Evolutionary conservation across 23 tunicate genomes (phyloP).

Genomic region (Pegea sp.): DNA sequence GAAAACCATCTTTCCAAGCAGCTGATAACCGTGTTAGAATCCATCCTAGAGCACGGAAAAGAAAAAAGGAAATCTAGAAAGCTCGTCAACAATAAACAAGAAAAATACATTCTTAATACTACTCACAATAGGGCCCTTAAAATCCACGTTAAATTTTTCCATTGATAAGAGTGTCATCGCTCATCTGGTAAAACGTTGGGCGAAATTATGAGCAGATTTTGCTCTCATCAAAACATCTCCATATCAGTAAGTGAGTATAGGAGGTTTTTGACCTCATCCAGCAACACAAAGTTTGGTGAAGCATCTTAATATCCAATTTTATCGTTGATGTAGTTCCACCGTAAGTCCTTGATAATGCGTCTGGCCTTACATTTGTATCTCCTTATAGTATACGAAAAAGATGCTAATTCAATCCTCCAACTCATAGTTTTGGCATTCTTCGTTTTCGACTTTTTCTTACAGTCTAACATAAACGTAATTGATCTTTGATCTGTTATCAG

Average conservation of each 20-base stretch:
- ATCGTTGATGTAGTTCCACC: too few relatives aligned
- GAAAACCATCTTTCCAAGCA: too few relatives aligned
- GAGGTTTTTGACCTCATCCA: background rate
- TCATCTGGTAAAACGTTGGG: background rate
- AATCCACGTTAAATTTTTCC: background rate
- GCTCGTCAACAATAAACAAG: background rate
- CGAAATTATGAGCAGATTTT: background rate
- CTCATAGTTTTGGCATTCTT: conserved; percentile 13
- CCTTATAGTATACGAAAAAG: conserved; percentile 10
- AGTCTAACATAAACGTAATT: conserved; percentile 23
- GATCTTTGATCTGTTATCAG: conserved; percentile 18
- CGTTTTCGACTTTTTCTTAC: conserved; percentile 1
- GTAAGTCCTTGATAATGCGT: too few relatives aligned
- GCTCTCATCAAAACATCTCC: background rate
- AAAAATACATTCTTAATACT: background rate
- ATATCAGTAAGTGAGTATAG: background rate
- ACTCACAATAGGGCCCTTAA: background rate
- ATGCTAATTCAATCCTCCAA: conserved; percentile 10
- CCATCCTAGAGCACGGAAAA: background rate
- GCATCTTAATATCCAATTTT: too few relatives aligned
- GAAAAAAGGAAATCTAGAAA: background rate
- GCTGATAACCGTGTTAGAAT: too few relatives aligned
- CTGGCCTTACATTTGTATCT: too few relatives aligned
- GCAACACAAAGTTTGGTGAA: too few relatives aligned
- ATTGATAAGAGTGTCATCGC: background rate